These are phyloP conservation scores for Zaprionus vittiger DNA, from an alignment of 1,140 invertebrate genomes.

Conservation along the genomic window DNA sequence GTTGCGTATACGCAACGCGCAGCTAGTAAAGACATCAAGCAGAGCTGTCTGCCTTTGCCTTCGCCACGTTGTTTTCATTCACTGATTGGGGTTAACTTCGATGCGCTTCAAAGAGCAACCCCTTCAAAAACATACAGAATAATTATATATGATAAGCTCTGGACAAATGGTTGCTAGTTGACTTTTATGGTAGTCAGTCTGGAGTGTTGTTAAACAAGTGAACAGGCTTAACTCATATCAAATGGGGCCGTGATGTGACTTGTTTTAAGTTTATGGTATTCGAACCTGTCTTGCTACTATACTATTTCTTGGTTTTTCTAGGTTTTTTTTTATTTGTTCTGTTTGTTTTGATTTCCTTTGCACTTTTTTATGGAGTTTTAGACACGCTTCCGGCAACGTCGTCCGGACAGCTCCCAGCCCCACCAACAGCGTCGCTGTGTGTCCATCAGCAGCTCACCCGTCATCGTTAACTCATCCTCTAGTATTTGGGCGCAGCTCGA, in stretches of 20 bases:
- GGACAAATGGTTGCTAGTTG: conserved; percentile 47
- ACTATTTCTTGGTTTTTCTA: neutral
- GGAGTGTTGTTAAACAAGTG: neutral
- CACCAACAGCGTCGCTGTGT: conserved; percentile 35
- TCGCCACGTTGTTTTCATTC: neutral
- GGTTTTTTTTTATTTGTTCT: neutral
- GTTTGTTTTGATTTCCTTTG: neutral
- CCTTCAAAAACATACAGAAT: conserved; percentile 2
- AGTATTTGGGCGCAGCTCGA: conserved; percentile 40
- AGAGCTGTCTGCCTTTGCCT: conserved; percentile 3
- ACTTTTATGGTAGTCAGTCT: conserved; percentile 38
- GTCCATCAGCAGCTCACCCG: conserved; percentile 57
- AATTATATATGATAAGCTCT: conserved; percentile 35
- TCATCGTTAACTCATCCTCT: conserved; percentile 33
- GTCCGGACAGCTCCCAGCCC: conserved; percentile 45
- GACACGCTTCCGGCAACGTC: conserved; percentile 51
- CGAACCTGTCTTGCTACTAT: neutral
- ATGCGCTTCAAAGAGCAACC: neutral
- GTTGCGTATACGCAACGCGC: conserved; percentile 37
- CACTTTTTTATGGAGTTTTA: neutral
- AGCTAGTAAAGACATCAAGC: conserved; percentile 29
- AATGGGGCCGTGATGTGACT: neutral
- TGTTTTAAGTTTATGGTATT: neutral
- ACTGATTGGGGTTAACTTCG: conserved; percentile 63
- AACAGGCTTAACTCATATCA: neutral